Conservation (phyloP, 2,888 invertebrate genomes). For the Mamestra brassicae region DNA sequence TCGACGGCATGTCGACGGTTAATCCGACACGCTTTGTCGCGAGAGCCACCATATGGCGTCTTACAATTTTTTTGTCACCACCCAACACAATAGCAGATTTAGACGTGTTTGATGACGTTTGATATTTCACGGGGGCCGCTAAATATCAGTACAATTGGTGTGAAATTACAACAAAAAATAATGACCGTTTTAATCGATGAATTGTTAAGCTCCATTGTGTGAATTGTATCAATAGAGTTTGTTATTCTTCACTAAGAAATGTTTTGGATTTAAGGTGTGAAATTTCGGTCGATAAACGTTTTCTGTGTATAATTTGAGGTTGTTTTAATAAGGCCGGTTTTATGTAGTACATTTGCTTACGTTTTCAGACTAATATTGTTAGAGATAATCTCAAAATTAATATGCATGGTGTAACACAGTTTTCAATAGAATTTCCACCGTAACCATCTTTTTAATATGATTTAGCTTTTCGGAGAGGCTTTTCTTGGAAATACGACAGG, state of each 20-base stretch:
- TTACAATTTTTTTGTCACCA: constrained; percentile 81
- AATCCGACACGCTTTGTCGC: constrained; percentile 82
- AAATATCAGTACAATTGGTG: constrained; percentile 79
- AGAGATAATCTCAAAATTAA: constrained; percentile 12
- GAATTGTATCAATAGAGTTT: constrained; percentile 63
- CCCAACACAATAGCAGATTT: constrained; percentile 80
- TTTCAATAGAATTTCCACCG: constrained; percentile 16
- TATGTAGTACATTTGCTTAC: not conserved
- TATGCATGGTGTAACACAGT: not conserved
- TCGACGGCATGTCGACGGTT: constrained; percentile 69
- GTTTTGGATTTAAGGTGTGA: constrained; percentile 55
- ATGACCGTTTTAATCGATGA: constrained; percentile 76
- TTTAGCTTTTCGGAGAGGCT: constrained; percentile 51
- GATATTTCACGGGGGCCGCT: constrained; percentile 79
- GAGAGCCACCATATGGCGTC: constrained; percentile 85
- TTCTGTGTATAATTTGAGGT: constrained; percentile 22
- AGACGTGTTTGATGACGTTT: constrained; percentile 82
- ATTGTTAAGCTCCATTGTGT: constrained; percentile 68
- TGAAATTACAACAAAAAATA: constrained; percentile 82
- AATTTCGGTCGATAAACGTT: constrained; percentile 26
- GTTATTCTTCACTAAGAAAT: constrained; percentile 50
- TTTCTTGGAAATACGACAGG: constrained; percentile 60
- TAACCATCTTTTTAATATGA: constrained; percentile 50
- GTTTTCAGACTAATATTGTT: not conserved
- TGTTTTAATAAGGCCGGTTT: constrained; percentile 7